Conservation (phyloP, 1,140 invertebrate species). For the Sesamia nonagrioides region DNA sequence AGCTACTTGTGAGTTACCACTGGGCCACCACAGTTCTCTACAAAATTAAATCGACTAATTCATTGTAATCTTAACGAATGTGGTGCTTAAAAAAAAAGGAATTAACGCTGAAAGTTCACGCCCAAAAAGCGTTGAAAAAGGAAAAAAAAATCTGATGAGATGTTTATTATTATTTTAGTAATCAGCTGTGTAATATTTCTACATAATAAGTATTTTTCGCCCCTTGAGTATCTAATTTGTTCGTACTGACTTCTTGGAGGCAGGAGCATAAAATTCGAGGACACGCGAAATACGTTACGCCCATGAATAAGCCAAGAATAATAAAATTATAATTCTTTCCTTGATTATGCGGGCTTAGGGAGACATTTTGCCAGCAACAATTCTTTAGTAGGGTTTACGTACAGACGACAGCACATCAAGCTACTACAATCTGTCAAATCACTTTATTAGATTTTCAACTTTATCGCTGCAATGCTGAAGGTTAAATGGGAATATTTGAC, state of each 20-base stretch:
- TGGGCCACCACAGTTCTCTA: neutral
- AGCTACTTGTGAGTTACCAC: neutral
- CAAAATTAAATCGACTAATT: no score
- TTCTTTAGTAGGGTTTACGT: neutral
- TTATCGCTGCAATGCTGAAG: no score
- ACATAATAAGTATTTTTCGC: slow-evolving; percentile 9
- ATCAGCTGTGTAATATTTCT: neutral
- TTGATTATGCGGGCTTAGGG: slow-evolving; percentile 32
- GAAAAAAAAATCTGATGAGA: neutral
- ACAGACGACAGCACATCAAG: no score
- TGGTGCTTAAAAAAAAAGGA: no score
- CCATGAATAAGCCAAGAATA: slow-evolving; percentile 27
- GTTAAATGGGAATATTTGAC: no score
- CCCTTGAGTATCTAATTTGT: neutral
- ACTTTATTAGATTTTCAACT: no score
- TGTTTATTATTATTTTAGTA: slow-evolving; percentile 13
- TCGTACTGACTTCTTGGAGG: slow-evolving; percentile 22
- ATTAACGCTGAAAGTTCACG: neutral
- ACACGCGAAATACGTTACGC: slow-evolving; percentile 21
- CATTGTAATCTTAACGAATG: no score
- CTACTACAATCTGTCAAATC: no score
- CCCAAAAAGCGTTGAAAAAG: neutral
- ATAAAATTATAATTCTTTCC: slow-evolving; percentile 49
- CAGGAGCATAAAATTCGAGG: slow-evolving; percentile 22
- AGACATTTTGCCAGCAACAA: neutral